phyloP scores from a whole-genome alignment of 2,888 invertebrate genomes.

The Fragum sueziense region DNA sequence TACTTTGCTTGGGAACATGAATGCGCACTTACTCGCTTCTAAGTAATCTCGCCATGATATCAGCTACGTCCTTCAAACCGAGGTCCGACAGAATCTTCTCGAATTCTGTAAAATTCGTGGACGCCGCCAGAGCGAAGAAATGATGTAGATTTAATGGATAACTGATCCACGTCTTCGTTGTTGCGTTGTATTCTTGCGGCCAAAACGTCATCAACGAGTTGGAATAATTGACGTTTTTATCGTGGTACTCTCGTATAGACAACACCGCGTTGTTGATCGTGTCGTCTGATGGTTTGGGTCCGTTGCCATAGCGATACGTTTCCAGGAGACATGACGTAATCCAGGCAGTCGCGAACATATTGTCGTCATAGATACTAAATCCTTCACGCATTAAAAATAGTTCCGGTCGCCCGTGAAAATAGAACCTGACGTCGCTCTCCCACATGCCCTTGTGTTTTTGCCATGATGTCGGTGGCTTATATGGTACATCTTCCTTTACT shows the following conservation, averaged over 20 bases:
- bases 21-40: conserved; percentile 56
- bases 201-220: conserved; percentile 76
- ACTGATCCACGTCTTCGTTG: conserved; percentile 63
- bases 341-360: conserved; percentile 78
- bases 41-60: conserved; percentile 44
- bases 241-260: conserved; percentile 65
- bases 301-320: conserved; percentile 62
- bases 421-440: conserved; percentile 72
- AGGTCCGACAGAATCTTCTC: conserved; percentile 64
- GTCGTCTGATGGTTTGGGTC: conserved; percentile 59
- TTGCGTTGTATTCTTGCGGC: conserved; percentile 72
- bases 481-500: conserved; percentile 58
- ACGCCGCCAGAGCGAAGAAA: conserved; percentile 63
- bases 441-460: conserved; percentile 71
- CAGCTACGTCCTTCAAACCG: conserved; percentile 63
- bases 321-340: conserved; percentile 73
- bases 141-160: conserved; percentile 66
- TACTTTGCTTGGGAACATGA: no score
- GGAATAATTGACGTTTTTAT: conserved; percentile 69
- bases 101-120: conserved; percentile 58
- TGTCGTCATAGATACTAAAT: conserved; percentile 74
- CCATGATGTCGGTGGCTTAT: conserved; percentile 67
- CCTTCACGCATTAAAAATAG: conserved; percentile 66
- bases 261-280: conserved; percentile 45
- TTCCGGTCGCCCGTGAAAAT: conserved; percentile 70